Evolutionary conservation across 2,797 vertebrate species (phyloP).

Genomic region (Syngnathus acus): DNA sequence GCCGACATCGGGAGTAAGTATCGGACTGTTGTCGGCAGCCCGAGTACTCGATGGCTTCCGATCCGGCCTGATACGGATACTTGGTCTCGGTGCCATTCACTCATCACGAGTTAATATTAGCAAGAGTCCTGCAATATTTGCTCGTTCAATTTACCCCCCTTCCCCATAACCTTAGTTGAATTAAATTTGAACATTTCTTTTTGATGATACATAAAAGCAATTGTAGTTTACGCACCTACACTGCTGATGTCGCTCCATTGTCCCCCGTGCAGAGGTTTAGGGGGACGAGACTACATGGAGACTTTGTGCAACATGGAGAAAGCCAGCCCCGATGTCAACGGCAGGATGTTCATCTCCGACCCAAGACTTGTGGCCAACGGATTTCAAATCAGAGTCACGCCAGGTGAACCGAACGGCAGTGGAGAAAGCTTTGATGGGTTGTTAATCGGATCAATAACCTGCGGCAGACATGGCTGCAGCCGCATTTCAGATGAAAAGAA

Average conservation of each 20-base stretch:
- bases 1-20: background rate
- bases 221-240: too few species aligned
- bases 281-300: slow-evolving; percentile 73
- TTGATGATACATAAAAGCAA: too few species aligned
- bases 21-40: background rate
- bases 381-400: slow-evolving; percentile 79
- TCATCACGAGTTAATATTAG: too few species aligned
- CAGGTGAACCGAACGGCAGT: slow-evolving; percentile 69
- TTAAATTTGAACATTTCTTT: too few species aligned
- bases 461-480: too few species aligned
- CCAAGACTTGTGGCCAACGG: slow-evolving; percentile 84
- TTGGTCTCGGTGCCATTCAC: too few species aligned
- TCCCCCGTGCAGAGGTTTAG: slow-evolving; percentile 67
- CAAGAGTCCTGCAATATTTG: too few species aligned
- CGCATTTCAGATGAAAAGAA: too few species aligned
- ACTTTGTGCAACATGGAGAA: slow-evolving; percentile 78
- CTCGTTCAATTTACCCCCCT: background rate
- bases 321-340: slow-evolving; percentile 57
- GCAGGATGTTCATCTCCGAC: slow-evolving; percentile 75
- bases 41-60: too few species aligned
- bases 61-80: too few species aligned
- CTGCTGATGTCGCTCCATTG: background rate
- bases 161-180: background rate
- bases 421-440: too few species aligned
- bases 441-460: too few species aligned